Evolutionary conservation across 2,797 vertebrate species (phyloP).

Genomic region (Paedocypris micromegethes): DNA sequence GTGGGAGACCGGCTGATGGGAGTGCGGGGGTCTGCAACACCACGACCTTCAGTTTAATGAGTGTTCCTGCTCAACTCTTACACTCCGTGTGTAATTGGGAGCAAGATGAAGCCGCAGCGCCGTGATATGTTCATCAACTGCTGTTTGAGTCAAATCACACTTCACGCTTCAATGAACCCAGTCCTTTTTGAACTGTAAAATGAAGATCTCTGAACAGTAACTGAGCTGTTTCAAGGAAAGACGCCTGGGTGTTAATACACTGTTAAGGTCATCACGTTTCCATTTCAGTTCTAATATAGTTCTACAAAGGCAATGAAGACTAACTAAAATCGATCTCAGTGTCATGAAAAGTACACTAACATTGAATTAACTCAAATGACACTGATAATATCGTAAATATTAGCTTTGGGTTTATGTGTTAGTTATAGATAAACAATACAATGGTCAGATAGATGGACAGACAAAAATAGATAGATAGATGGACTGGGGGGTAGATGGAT

Average conservation of each 20-base stretch:
- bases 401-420: too few species aligned
- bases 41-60: conserved; percentile 10
- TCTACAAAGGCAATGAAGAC: too few species aligned
- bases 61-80: background rate
- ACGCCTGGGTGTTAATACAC: background rate
- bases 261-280: conserved; percentile 2
- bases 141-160: conserved; percentile 25
- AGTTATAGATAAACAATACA: too few species aligned
- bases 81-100: conserved; percentile 31
- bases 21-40: conserved; percentile 12
- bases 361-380: too few species aligned
- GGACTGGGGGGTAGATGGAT: too few species aligned
- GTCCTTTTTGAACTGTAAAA: conserved; percentile 19
- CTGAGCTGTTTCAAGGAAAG: background rate
- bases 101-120: conserved; percentile 20
- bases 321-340: too few species aligned
- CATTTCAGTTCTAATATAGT: background rate
- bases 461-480: too few species aligned
- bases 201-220: conserved; percentile 16
- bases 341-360: too few species aligned
- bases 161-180: conserved; percentile 29
- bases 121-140: conserved; percentile 31
- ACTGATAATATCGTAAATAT: too few species aligned
- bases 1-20: conserved; percentile 16
- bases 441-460: too few species aligned